These are phyloP conservation scores for Calliopum simillimum DNA, from an alignment of 2,888 invertebrate species.

Conservation along the genomic window DNA sequence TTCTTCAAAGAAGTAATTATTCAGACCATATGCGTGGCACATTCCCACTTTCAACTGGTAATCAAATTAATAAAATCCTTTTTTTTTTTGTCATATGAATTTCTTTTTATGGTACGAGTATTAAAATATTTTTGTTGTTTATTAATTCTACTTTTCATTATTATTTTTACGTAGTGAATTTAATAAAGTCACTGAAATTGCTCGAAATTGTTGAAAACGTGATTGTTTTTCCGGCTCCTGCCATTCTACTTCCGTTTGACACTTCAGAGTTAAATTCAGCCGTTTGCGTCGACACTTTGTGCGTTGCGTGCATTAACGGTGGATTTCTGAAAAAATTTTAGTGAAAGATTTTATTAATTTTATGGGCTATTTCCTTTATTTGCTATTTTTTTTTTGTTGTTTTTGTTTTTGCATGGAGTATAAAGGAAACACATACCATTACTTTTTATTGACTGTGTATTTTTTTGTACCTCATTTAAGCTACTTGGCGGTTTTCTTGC, in stretches of 20 bases:
- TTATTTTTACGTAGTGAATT: constrained; percentile 15
- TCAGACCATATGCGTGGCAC: not conserved
- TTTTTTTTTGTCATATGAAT: not conserved
- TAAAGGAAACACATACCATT: too few species aligned
- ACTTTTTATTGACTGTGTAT: too few species aligned
- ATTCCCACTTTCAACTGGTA: not conserved
- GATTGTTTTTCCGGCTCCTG: not conserved
- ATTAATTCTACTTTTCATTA: not conserved
- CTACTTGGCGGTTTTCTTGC: too few species aligned
- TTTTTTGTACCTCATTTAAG: too few species aligned
- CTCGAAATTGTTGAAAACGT: not conserved
- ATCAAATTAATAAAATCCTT: constrained; percentile 22
- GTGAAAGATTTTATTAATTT: constrained; percentile 14
- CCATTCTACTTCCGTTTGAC: not conserved
- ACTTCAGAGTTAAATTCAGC: not conserved
- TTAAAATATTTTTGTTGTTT: too few species aligned
- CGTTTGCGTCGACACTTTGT: not conserved
- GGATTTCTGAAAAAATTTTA: too few species aligned
- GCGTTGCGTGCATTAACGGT: not conserved
- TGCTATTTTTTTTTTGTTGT: too few species aligned
- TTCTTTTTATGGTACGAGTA: not conserved
- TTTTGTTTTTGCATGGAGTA: too few species aligned
- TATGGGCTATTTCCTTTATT: not conserved
- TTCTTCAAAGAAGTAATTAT: too few species aligned
- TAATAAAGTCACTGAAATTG: constrained; percentile 1